phyloP scores from a whole-genome alignment of 64 coral and sea anemone species.

The Orbicella faveolata region DNA sequence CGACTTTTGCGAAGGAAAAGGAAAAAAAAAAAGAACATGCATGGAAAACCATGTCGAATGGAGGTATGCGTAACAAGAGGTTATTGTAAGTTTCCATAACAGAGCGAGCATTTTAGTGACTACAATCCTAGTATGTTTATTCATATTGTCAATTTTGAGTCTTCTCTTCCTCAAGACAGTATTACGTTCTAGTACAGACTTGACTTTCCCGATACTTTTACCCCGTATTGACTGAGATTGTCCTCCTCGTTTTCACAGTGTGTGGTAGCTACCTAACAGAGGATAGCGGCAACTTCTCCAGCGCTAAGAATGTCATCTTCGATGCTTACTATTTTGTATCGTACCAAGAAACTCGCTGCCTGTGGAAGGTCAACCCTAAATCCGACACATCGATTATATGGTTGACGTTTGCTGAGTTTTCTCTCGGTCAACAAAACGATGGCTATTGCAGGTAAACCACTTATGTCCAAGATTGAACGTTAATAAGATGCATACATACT shows the following conservation, averaged over 20 bases:
- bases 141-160: not conserved
- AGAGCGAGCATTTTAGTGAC: no score
- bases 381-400: not conserved
- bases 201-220: not conserved
- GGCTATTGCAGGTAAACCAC: not conserved
- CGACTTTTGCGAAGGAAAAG: no score
- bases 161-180: not conserved
- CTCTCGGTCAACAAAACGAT: not conserved
- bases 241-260: not conserved
- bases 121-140: no score
- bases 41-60: no score
- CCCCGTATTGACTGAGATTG: not conserved
- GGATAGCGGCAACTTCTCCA: not conserved
- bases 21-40: no score
- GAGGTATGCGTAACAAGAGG: no score
- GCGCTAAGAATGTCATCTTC: not conserved
- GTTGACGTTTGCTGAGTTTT: not conserved
- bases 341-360: not conserved
- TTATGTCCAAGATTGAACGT: no score
- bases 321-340: not conserved
- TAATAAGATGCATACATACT: no score
- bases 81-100: no score
- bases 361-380: not conserved
- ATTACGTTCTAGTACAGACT: not conserved
- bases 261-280: not conserved